Conservation (phyloP, 2,113 vertebrate species). For the Apistogramma diplotaenia region DNA sequence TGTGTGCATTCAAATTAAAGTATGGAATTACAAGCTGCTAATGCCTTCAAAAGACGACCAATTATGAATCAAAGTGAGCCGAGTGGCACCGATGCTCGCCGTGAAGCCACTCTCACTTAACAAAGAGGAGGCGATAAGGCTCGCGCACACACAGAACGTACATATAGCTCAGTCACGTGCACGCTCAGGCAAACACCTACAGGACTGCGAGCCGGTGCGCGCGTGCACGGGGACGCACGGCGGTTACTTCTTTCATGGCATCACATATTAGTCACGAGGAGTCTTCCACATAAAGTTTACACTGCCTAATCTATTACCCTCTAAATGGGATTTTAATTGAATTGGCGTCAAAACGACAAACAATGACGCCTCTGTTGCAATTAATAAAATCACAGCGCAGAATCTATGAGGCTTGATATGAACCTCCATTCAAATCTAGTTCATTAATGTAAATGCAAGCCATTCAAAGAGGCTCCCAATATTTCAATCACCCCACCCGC, state of each 20-base stretch:
- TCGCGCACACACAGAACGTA: neutral
- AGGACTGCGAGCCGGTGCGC: neutral
- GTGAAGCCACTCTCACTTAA: conserved; percentile 16
- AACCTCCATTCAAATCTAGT: conserved; percentile 97
- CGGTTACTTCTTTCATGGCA: conserved; percentile 37
- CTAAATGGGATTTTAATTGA: conserved; percentile 96
- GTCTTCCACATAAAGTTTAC: conserved; percentile 75
- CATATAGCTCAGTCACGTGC: neutral
- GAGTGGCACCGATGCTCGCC: conserved; percentile 45
- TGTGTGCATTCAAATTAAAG: conserved; percentile 44
- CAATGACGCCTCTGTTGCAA: conserved; percentile 98
- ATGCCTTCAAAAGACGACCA: conserved; percentile 64
- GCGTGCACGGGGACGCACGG: conserved; percentile 9
- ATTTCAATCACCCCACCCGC: conserved; percentile 87
- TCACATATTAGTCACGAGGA: conserved; percentile 74
- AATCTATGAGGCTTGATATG: conserved; percentile 99
- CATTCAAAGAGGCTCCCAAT: conserved; percentile 87
- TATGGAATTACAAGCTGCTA: conserved; percentile 60
- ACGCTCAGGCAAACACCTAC: conserved; percentile 17
- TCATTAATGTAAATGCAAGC: conserved; percentile 97
- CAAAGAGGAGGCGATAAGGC: conserved; percentile 6
- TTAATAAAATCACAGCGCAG: conserved; percentile 98
- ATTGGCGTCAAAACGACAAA: conserved; percentile 97
- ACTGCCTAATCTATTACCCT: conserved; percentile 85
- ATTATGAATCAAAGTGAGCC: conserved; percentile 62